A percentile compares a stretch with the other conserved stretches of the same genome.
phyloP scores from a whole-genome alignment of 2,888 invertebrate species.

The Chaitophorus viminalis region DNA sequence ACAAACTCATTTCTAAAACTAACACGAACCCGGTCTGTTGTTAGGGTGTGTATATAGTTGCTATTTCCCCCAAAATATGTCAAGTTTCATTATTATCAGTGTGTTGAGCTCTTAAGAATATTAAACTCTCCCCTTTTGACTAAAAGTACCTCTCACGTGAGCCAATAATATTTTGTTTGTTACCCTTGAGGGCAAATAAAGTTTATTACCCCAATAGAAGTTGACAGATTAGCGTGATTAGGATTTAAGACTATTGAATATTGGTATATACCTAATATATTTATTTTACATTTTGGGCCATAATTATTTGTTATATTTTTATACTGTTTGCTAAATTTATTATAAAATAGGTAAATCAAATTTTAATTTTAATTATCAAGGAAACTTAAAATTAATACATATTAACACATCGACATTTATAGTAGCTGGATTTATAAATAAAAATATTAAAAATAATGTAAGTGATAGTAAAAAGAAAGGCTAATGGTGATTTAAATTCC shows the following conservation, averaged over 20 bases:
- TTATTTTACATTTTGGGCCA: not conserved
- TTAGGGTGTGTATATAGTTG: slow-evolving; percentile 15
- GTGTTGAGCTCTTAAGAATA: slow-evolving; percentile 56
- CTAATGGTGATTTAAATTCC: not conserved
- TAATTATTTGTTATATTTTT: not conserved
- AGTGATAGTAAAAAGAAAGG: not conserved
- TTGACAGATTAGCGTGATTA: slow-evolving; percentile 55
- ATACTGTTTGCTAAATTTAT: not conserved
- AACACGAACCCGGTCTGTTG: slow-evolving; percentile 7
- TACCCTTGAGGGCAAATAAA: slow-evolving; percentile 16
- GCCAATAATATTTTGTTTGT: slow-evolving; percentile 27
- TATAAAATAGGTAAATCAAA: not conserved
- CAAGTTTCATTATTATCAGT: slow-evolving; percentile 54
- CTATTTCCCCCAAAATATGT: slow-evolving; percentile 52
- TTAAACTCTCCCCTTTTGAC: slow-evolving; percentile 51
- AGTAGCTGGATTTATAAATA: not conserved
- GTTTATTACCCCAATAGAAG: slow-evolving; percentile 28
- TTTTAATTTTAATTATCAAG: not conserved
- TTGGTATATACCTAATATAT: not conserved
- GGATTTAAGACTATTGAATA: not conserved
- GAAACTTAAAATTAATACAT: not conserved
- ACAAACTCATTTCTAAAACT: slow-evolving; percentile 5
- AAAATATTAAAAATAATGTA: not conserved
- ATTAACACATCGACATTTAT: not conserved
- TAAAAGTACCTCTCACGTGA: slow-evolving; percentile 43